Percentiles rank a stretch among this genome's conserved stretches.
These are phyloP conservation scores for Galerucella pusilla DNA, from an alignment of 2,888 invertebrate species.

Conservation along the genomic window DNA sequence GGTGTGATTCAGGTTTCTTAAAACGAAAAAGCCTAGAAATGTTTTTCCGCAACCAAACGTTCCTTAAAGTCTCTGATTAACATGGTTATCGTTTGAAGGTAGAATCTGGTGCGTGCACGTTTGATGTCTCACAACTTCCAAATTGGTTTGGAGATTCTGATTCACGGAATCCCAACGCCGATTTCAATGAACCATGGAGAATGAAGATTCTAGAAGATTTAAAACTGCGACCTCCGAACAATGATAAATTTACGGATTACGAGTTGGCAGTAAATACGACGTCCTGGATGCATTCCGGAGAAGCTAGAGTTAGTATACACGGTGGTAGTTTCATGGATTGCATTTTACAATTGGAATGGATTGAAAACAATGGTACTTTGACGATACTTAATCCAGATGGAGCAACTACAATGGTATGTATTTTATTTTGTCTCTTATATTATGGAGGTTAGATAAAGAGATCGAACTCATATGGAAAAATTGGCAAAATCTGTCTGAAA, in stretches of 20 bases:
- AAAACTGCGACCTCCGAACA: conserved; percentile 66
- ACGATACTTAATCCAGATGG: conserved; percentile 83
- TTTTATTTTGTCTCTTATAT: not conserved
- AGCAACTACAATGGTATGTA: conserved; percentile 76
- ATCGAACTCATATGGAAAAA: too few relatives aligned
- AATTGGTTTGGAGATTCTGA: conserved; percentile 73
- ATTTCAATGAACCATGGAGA: conserved; percentile 81
- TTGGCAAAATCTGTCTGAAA: too few relatives aligned
- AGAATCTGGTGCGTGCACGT: conserved; percentile 75
- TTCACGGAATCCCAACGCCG: conserved; percentile 65
- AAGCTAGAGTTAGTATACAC: conserved; percentile 70
- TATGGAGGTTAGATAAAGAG: not conserved
- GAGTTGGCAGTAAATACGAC: conserved; percentile 85
- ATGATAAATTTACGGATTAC: conserved; percentile 66
- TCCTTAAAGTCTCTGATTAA: not conserved
- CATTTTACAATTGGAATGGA: conserved; percentile 85
- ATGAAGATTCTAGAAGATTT: conserved; percentile 77
- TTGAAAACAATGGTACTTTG: conserved; percentile 73
- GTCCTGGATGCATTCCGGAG: conserved; percentile 87
- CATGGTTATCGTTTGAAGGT: conserved; percentile 42
- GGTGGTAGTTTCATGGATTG: conserved; percentile 75
- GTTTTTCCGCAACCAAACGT: too few relatives aligned
- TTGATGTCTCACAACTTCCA: conserved; percentile 78
- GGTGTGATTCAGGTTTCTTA: too few relatives aligned
- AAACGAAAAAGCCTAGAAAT: too few relatives aligned